These are phyloP conservation scores for Hydractinia echinata DNA, from an alignment of 30 jellyfish, hydroid and myxozoan genomes.

Conservation along the genomic window DNA sequence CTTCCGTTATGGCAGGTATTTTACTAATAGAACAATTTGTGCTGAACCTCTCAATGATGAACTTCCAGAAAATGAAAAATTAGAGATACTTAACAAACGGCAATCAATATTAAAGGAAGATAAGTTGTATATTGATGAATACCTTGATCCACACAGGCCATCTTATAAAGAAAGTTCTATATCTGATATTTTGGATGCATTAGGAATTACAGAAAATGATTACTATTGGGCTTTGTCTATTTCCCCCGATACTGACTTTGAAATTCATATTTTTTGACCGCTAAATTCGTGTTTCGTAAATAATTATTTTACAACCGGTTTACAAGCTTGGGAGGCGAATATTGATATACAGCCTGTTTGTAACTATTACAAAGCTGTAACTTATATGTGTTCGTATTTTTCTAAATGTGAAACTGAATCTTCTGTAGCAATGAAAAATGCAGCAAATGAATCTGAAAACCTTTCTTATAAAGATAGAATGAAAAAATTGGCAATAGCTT, in stretches of 20 bases:
- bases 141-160: slow-evolving; percentile 11
- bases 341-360: slow-evolving; percentile 17
- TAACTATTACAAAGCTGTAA: slow-evolving; percentile 6
- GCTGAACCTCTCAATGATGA: background rate
- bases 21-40: slow-evolving; percentile 12
- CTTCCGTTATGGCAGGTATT: slow-evolving; percentile 3
- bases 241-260: background rate
- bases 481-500: slow-evolving; percentile 17
- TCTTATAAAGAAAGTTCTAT: background rate
- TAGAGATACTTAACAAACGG: background rate
- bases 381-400: slow-evolving; percentile 5
- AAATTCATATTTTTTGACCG: background rate
- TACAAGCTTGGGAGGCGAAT: slow-evolving; percentile 27
- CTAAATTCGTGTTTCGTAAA: slow-evolving; percentile 14
- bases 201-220: background rate
- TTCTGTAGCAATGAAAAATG: slow-evolving; percentile 19
- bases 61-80: slow-evolving; percentile 1
- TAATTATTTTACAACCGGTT: slow-evolving; percentile 12
- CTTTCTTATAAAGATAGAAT: background rate
- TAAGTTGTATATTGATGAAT: background rate
- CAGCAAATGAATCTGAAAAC: slow-evolving; percentile 1
- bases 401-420: slow-evolving; percentile 20
- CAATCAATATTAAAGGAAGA: background rate
- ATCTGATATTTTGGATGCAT: background rate
- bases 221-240: slow-evolving; percentile 9